These are phyloP conservation scores for Podarcis raffonei DNA, from an alignment of 2,113 vertebrate genomes.

Conservation along the genomic window DNA sequence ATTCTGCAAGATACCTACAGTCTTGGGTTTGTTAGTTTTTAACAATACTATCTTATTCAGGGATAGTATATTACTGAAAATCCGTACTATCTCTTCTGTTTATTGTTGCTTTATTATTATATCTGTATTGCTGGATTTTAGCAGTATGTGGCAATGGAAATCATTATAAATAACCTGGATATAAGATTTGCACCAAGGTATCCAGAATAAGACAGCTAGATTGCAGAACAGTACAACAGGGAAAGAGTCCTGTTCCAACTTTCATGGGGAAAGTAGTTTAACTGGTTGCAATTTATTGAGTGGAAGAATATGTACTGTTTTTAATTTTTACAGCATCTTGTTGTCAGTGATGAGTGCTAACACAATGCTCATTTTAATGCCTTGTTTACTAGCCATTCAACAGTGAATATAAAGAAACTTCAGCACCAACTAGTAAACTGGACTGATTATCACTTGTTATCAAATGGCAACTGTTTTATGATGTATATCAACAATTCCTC, in stretches of 20 bases:
- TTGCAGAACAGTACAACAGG: fast-evolving
- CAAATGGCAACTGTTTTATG: constrained; percentile 28
- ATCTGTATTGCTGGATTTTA: neutral
- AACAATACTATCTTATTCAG: neutral
- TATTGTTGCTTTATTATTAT: neutral
- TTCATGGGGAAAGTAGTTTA: constrained; percentile 4
- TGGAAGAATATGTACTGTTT: neutral
- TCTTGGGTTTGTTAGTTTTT: neutral
- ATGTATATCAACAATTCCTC: constrained; percentile 26
- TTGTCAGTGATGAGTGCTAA: neutral
- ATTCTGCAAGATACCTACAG: neutral
- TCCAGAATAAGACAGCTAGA: neutral
- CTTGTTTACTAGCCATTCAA: neutral
- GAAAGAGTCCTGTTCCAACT: neutral
- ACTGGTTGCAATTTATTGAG: constrained; percentile 1
- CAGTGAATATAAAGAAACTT: neutral
- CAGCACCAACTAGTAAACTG: neutral
- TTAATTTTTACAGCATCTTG: neutral
- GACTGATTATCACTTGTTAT: constrained; percentile 21
- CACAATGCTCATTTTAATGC: constrained; percentile 29
- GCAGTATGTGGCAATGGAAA: neutral
- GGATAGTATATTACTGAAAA: too few species aligned
- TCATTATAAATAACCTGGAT: neutral
- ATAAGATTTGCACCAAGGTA: neutral
- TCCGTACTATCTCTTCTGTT: neutral